phyloP scores from a whole-genome alignment of 2,113 vertebrate genomes.

The Recurvirostra avosetta region DNA sequence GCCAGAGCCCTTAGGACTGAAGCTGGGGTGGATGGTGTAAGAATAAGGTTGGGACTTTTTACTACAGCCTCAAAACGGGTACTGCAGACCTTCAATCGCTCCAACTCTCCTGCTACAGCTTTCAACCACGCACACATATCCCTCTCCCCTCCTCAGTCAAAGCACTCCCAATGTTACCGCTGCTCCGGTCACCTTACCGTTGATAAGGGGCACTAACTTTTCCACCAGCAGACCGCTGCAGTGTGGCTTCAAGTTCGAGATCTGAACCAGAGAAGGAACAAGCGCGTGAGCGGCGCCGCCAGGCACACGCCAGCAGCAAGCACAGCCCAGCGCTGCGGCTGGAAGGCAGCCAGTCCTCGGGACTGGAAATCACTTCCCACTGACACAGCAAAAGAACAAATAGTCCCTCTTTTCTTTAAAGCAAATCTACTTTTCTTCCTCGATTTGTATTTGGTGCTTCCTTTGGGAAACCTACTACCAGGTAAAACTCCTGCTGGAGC shows the following conservation, averaged over 20 bases:
- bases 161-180: fast-evolving
- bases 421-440: neutral
- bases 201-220: neutral
- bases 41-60: neutral
- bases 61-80: neutral
- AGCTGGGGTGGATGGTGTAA: neutral
- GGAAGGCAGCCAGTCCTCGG: neutral
- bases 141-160: neutral
- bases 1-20: neutral
- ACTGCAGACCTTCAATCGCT: neutral
- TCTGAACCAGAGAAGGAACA: neutral
- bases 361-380: neutral
- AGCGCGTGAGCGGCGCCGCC: neutral
- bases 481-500: neutral
- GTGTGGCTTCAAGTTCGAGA: neutral
- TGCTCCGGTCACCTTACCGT: neutral
- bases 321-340: neutral
- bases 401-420: neutral
- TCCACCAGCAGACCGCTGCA: neutral
- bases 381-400: neutral
- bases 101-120: neutral
- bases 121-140: fast-evolving
- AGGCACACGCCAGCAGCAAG: neutral
- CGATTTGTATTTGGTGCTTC: neutral
- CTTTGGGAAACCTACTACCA: neutral